These are phyloP conservation scores for Urosaurus nigricauda DNA, from an alignment of 2,797 vertebrate species.

Conservation along the genomic window DNA sequence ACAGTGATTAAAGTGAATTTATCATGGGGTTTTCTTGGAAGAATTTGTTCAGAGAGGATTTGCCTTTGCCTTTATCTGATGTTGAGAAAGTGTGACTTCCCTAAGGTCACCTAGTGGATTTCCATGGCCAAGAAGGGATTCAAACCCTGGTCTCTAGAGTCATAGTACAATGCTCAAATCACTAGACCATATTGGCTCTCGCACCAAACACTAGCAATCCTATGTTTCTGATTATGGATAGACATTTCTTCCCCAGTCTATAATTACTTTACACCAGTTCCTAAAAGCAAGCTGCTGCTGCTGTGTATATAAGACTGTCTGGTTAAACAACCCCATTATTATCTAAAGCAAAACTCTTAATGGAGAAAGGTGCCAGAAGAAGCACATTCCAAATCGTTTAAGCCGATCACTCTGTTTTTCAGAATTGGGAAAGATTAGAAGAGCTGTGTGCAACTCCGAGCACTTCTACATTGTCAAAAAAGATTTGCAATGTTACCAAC, in stretches of 20 bases:
- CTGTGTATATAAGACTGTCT: not conserved
- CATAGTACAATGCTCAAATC: too few species aligned
- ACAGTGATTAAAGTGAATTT: too few species aligned
- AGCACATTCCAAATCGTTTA: not conserved
- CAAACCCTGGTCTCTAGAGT: too few species aligned
- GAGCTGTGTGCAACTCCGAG: slow-evolving; percentile 57
- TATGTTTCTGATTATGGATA: not conserved
- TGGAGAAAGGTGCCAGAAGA: not conserved
- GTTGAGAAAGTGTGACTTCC: too few species aligned
- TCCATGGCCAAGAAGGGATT: too few species aligned
- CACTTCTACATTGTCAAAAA: slow-evolving; percentile 58
- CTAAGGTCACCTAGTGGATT: too few species aligned
- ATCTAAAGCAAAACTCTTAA: slow-evolving; percentile 2
- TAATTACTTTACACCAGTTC: not conserved
- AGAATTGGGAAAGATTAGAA: slow-evolving; percentile 73
- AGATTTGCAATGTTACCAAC: slow-evolving; percentile 61
- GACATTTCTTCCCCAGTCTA: not conserved
- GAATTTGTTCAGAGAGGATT: too few species aligned
- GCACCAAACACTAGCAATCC: too few species aligned
- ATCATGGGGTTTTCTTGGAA: too few species aligned
- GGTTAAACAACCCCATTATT: not conserved
- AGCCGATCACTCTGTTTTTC: slow-evolving; percentile 6
- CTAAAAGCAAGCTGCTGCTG: not conserved
- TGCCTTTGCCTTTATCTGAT: too few species aligned
- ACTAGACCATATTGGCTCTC: too few species aligned